Evolutionary conservation across 2,888 invertebrate genomes (phyloP).

Genomic region (Petrolisthes cinctipes): DNA sequence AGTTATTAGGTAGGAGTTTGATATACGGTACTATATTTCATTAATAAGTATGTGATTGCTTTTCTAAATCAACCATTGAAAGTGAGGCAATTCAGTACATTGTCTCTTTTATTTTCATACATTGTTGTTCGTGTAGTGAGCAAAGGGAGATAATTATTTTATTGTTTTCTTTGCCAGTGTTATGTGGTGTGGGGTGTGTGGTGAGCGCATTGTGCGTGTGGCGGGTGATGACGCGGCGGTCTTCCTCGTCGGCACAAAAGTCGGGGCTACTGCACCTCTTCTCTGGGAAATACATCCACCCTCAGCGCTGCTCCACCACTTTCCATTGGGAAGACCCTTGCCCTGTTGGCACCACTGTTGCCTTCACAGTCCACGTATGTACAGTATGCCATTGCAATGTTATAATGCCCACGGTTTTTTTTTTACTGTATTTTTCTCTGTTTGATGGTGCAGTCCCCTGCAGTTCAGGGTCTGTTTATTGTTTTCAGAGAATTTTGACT

Average conservation of each 20-base stretch:
- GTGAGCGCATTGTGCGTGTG: slow-evolving; percentile 44
- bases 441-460: background rate
- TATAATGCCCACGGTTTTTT: background rate
- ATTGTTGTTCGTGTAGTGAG: slow-evolving; percentile 49
- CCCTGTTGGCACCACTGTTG: slow-evolving; percentile 90
- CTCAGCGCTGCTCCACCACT: slow-evolving; percentile 69
- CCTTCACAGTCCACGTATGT: slow-evolving; percentile 82
- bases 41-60: too few relatives aligned
- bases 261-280: slow-evolving; percentile 58
- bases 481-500: too few relatives aligned
- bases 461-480: background rate
- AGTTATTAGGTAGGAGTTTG: background rate
- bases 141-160: background rate
- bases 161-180: slow-evolving; percentile 28
- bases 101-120: slow-evolving; percentile 34
- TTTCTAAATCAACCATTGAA: too few relatives aligned
- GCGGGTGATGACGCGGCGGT: slow-evolving; percentile 59
- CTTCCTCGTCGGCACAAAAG: slow-evolving; percentile 43
- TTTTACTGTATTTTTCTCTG: background rate
- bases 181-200: slow-evolving; percentile 58
- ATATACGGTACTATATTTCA: too few relatives aligned
- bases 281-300: slow-evolving; percentile 60
- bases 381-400: background rate
- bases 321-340: slow-evolving; percentile 95
- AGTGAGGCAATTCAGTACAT: background rate